Evolutionary conservation across 2,113 vertebrate genomes (phyloP).

Genomic region (Dolichallabes microphthalmus): DNA sequence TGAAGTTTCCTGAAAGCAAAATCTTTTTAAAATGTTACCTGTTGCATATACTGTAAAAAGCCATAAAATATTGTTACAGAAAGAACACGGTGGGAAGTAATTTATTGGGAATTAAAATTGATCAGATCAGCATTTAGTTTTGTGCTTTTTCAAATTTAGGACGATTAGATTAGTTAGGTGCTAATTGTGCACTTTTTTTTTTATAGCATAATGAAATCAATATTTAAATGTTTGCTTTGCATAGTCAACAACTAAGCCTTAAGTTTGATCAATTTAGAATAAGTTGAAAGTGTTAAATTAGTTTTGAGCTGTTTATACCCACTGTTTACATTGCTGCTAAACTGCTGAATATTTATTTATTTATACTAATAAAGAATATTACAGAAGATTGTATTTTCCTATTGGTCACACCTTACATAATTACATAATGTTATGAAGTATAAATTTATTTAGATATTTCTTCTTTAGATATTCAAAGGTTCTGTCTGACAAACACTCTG

Average conservation of each 20-base stretch:
- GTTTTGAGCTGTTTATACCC: neutral
- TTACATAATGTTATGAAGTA: neutral
- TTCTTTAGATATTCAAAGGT: neutral
- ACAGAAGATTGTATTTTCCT: neutral
- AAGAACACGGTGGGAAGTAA: neutral
- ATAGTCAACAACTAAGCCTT: neutral
- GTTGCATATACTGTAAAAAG: neutral
- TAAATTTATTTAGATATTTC: neutral
- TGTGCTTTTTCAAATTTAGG: neutral
- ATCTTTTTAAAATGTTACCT: neutral
- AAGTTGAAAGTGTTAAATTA: neutral
- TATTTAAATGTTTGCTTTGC: neutral
- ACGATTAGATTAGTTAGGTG: neutral
- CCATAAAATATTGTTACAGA: neutral
- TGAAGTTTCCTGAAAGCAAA: neutral
- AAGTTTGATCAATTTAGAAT: neutral
- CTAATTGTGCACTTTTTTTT: neutral
- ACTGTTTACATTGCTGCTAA: slow-evolving; percentile 15
- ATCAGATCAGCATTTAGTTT: neutral
- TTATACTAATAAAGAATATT: slow-evolving; percentile 47
- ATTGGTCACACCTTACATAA: neutral
- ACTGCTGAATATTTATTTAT: slow-evolving; percentile 47
- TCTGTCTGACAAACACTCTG: neutral
- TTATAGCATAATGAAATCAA: neutral
- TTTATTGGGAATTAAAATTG: neutral